phyloP scores from a whole-genome alignment of 2,888 invertebrate genomes.

The Drepanosiphum platanoidis region DNA sequence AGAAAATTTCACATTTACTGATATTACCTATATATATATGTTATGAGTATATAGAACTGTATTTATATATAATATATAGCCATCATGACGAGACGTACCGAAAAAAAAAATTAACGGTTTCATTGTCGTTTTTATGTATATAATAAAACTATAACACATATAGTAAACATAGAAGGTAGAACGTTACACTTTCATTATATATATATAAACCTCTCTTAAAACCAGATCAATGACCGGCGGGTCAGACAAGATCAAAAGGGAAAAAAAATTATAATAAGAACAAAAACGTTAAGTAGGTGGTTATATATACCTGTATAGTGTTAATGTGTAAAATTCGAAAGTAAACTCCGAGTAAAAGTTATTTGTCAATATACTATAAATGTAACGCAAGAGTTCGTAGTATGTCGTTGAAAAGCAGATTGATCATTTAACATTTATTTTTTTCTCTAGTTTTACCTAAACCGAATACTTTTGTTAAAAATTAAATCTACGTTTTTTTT shows the following conservation, averaged over 20 bases:
- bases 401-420: background rate
- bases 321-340: conserved; percentile 44
- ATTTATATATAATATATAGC: no score
- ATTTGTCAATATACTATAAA: background rate
- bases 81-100: conserved; percentile 17
- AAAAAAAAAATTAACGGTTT: conserved; percentile 34
- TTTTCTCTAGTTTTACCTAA: background rate
- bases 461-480: background rate
- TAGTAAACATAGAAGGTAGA: no score
- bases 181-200: conserved; percentile 51
- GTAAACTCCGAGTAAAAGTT: conserved; percentile 39
- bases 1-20: background rate
- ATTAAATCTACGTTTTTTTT: background rate
- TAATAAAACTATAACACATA: no score
- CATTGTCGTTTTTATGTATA: conserved; percentile 25
- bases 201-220: background rate
- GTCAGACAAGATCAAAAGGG: conserved; percentile 21
- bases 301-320: background rate
- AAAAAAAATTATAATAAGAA: conserved; percentile 28
- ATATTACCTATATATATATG: background rate
- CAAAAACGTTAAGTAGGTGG: conserved; percentile 16
- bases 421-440: background rate
- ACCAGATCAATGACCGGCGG: conserved; percentile 51
- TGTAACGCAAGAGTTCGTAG: background rate
- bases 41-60: background rate